These are phyloP conservation scores for Penaeus vannamei DNA, from an alignment of 1,140 invertebrate genomes.

Conservation along the genomic window DNA sequence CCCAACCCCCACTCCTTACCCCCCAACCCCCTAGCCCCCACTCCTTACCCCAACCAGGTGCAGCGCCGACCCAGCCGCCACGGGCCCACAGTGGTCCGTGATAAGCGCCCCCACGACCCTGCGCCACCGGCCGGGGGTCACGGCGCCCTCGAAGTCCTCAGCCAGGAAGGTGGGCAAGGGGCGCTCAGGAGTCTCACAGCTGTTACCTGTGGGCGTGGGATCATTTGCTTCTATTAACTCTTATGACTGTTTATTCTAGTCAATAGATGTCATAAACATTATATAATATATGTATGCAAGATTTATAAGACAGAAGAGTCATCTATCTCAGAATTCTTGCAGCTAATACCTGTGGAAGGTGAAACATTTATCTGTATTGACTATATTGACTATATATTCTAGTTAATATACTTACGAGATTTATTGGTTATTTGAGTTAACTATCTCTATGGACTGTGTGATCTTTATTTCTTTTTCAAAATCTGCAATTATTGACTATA, in stretches of 20 bases:
- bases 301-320: no score
- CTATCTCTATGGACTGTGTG: no score
- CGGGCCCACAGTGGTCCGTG: slow-evolving; percentile 70
- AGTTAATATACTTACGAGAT: no score
- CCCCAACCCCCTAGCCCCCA: neutral
- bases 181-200: slow-evolving; percentile 69
- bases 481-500: no score
- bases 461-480: no score
- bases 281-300: neutral
- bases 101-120: slow-evolving; percentile 71
- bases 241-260: neutral
- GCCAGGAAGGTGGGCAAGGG: slow-evolving; percentile 70
- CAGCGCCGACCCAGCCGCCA: slow-evolving; percentile 71
- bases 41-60: slow-evolving; percentile 73
- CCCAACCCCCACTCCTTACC: neutral
- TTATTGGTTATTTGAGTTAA: no score
- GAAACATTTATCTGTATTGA: no score
- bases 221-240: neutral
- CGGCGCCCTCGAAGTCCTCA: slow-evolving; percentile 70
- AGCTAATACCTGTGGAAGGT: no score
- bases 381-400: no score
- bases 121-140: slow-evolving; percentile 69
- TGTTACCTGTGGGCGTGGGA: slow-evolving; percentile 65
- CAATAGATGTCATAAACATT: neutral
- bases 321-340: neutral